Evolutionary conservation across 1,140 invertebrate species (phyloP).

Genomic region (Drepana arcuata): DNA sequence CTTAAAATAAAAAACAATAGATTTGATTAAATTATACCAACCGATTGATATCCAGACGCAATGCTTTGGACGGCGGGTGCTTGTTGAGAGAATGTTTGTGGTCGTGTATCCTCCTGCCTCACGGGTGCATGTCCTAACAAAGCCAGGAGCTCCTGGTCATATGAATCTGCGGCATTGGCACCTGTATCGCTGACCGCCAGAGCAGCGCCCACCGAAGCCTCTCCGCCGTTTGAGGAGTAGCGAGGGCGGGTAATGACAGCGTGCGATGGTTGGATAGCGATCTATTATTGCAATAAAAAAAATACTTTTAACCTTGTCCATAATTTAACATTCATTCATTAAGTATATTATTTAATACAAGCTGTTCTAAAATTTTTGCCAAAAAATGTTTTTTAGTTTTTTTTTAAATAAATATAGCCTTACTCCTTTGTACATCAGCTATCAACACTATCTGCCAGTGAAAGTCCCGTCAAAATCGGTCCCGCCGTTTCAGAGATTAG

Average conservation of each 20-base stretch:
- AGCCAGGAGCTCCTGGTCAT: constrained; percentile 44
- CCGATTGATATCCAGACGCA: constrained; percentile 48
- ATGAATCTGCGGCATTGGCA: constrained; percentile 22
- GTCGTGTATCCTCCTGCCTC: constrained; percentile 24
- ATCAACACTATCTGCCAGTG: too few relatives aligned
- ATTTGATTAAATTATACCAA: constrained; percentile 7
- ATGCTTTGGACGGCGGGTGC: constrained; percentile 25
- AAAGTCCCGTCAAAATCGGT: too few relatives aligned
- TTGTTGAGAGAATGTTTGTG: constrained; percentile 32
- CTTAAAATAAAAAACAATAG: not conserved
- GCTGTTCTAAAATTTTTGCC: too few relatives aligned
- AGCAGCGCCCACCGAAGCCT: constrained; percentile 57
- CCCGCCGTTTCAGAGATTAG: too few relatives aligned
- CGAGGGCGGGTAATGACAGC: constrained; percentile 51
- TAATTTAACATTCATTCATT: too few relatives aligned
- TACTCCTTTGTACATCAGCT: too few relatives aligned
- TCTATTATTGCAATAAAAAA: constrained; percentile 15
- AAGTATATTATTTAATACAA: too few relatives aligned
- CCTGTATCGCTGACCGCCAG: constrained; percentile 49
- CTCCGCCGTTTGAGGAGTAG: constrained; percentile 46
- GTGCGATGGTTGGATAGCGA: constrained; percentile 45
- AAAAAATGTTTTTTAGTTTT: too few relatives aligned
- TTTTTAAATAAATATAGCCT: too few relatives aligned
- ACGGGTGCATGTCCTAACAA: constrained; percentile 29
- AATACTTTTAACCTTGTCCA: not conserved